Evolutionary conservation across 2,888 invertebrate species (phyloP).

Genomic region (Thumatha senex): DNA sequence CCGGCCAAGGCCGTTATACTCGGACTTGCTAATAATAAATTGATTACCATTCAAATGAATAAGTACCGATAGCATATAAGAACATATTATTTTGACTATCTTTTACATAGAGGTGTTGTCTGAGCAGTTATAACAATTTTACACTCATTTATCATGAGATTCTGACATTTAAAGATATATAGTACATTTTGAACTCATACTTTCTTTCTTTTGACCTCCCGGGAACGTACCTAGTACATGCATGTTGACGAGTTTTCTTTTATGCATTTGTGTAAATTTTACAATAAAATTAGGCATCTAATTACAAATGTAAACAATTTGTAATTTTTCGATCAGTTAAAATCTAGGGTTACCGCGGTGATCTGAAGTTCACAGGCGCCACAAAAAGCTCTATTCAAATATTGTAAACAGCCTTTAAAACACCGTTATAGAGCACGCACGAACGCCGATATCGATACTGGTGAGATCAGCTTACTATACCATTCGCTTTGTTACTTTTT

Average conservation of each 20-base stretch:
- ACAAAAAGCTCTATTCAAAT: conserved; percentile 72
- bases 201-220: too few relatives aligned
- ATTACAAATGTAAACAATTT: neutral
- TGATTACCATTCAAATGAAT: conserved; percentile 25
- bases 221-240: too few relatives aligned
- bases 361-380: conserved; percentile 53
- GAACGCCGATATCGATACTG: conserved; percentile 47
- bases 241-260: too few relatives aligned
- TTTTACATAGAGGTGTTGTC: too few relatives aligned
- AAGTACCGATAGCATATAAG: conserved; percentile 5
- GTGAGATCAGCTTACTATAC: conserved; percentile 41
- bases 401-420: conserved; percentile 67
- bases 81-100: neutral
- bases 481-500: conserved; percentile 63
- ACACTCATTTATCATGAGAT: too few relatives aligned
- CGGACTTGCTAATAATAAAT: conserved; percentile 30
- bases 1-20: conserved; percentile 75
- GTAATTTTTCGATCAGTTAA: conserved; percentile 44
- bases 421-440: conserved; percentile 75
- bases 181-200: too few relatives aligned
- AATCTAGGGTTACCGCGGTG: conserved; percentile 52
- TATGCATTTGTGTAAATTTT: too few relatives aligned
- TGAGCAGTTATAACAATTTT: too few relatives aligned
- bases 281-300: too few relatives aligned
- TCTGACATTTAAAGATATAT: too few relatives aligned